Base-by-base conservation (phyloP, 1,140 invertebrate genomes). In the Drosophila teissieri region DNA sequence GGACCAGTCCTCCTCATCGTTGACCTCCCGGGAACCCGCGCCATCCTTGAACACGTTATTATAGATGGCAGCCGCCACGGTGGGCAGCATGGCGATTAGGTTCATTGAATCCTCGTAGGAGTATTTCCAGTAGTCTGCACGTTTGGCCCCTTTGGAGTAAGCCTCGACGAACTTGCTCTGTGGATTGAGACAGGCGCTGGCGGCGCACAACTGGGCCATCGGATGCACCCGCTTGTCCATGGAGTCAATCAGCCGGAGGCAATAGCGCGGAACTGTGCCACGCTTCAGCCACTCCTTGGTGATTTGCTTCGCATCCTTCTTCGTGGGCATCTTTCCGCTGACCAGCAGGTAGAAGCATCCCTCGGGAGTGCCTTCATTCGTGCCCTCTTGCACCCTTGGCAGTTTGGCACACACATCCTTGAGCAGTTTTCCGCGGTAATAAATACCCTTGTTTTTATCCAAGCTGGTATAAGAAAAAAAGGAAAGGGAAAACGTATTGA, bases 31-130 rank as follows among this genome's bases (percentile, higher is more conserved):
- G 46, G 97, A 95, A 14, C 95, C 95, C 58, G 96, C 96, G 39
- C 97, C 97, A 77, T 96, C 96, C 64, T 95, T 94, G 93, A 96
- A 98, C 10, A 96, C 93, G 91, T 98, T 98, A 61, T 95, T 94
- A 92, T 99, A 99, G 69, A 99, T 99, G 0, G 96, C 96, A 0
- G 98, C 97, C 11, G 98, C 98, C 10, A 99, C 95, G 10, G 97
- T 96, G 0, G 97, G 97, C 65, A 99, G 92, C 92, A 98, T 98
- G 27, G 98, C 98, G 88, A 98, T 98, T 67, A 99, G 93, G 92
- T 98, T 96, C 96, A 99, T 98, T 1, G 96, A 94, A 92, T 99
- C 98, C 93, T 99, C 98, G 93, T 97, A 98, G 1, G 95, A 93
- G 80, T 95, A 95, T 94, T 99, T 96, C 78, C 83, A 91, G 55